A percentile compares a stretch with the other conserved stretches of the same genome.
phyloP scores from a whole-genome alignment of 2,888 invertebrate species.

The Drosophila longiperda region DNA sequence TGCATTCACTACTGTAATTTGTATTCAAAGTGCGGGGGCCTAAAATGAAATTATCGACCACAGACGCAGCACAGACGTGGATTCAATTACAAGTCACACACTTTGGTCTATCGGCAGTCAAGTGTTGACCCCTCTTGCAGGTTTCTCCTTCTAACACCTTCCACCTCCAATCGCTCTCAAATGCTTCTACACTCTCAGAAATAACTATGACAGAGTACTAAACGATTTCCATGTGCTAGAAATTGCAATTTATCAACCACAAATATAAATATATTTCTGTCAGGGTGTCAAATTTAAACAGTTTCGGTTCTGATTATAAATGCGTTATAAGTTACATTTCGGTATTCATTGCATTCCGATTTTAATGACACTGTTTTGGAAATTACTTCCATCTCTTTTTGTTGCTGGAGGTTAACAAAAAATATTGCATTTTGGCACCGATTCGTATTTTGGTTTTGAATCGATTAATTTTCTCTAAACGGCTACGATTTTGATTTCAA shows the following conservation, averaged over 20 bases:
- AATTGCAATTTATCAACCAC: too few relatives aligned
- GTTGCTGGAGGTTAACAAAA: background rate
- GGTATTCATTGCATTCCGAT: background rate
- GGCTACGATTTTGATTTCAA: background rate
- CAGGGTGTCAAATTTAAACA: background rate
- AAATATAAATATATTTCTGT: too few relatives aligned
- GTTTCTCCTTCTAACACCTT: background rate
- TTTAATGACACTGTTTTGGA: background rate
- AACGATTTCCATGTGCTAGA: background rate
- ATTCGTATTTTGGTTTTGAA: background rate
- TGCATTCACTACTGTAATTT: constrained; percentile 55
- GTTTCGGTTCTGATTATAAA: background rate
- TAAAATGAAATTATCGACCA: constrained; percentile 78
- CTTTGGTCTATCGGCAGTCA: constrained; percentile 45
- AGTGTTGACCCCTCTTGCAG: constrained; percentile 10
- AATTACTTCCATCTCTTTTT: background rate
- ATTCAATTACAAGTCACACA: constrained; percentile 76
- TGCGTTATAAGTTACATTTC: background rate
- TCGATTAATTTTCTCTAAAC: too few relatives aligned
- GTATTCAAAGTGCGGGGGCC: constrained; percentile 69
- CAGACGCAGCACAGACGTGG: constrained; percentile 78
- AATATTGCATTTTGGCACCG: background rate
- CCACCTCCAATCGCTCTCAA: background rate
- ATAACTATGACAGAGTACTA: background rate
- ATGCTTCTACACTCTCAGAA: background rate